These are phyloP conservation scores for Lithobates sylvaticus DNA, from an alignment of 2,797 vertebrate genomes.

Conservation along the genomic window DNA sequence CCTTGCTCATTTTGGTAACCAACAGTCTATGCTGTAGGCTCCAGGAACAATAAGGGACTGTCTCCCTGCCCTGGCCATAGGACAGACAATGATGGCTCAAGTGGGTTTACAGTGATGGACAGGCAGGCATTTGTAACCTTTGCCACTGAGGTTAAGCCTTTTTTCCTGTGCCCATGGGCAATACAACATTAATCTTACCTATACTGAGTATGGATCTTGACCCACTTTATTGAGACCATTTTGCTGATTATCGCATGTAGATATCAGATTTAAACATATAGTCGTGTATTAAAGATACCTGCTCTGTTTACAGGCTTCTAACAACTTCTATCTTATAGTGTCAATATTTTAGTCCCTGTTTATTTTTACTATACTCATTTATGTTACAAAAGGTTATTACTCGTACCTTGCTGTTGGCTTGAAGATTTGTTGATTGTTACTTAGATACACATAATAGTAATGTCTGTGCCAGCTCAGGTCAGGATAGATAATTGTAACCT, in stretches of 20 bases:
- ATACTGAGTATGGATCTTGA: background rate
- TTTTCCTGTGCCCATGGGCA: slow-evolving; percentile 71
- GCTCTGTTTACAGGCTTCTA: background rate
- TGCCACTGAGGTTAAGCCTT: slow-evolving; percentile 76
- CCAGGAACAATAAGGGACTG: slow-evolving; percentile 75
- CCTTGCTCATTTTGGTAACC: slow-evolving; percentile 72
- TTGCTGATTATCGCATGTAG: background rate
- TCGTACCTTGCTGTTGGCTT: background rate
- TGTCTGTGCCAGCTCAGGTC: too few relatives aligned
- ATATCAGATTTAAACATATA: too few relatives aligned
- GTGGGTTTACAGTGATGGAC: slow-evolving; percentile 67
- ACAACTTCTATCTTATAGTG: slow-evolving; percentile 8
- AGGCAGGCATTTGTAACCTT: slow-evolving; percentile 78
- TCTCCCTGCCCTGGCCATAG: slow-evolving; percentile 73
- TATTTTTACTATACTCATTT: background rate
- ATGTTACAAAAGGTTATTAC: background rate
- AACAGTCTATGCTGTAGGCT: slow-evolving; percentile 74
- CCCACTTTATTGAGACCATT: background rate
- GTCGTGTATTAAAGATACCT: too few relatives aligned
- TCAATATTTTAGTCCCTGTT: slow-evolving; percentile 7
- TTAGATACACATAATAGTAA: too few relatives aligned
- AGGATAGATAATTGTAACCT: too few relatives aligned
- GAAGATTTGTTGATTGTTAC: background rate
- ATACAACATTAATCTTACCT: slow-evolving; percentile 30
- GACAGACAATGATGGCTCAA: slow-evolving; percentile 70